phyloP scores from a whole-genome alignment of 2,888 invertebrate genomes.

The Eilema griseolum region DNA sequence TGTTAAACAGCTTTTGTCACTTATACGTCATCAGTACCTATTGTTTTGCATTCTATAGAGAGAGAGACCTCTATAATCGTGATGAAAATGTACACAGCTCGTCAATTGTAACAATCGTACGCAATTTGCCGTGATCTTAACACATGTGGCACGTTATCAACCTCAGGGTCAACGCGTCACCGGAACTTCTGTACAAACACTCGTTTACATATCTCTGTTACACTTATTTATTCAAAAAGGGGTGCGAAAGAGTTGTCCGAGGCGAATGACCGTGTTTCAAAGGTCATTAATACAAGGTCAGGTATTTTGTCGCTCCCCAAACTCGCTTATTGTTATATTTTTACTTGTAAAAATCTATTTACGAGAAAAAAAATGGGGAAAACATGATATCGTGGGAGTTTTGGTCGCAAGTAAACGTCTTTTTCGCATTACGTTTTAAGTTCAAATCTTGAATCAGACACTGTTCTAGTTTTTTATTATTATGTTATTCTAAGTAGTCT shows the following conservation, averaged over 20 bases:
- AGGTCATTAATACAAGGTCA: conserved; percentile 64
- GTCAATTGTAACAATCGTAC: conserved; percentile 65
- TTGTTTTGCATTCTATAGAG: conserved; percentile 46
- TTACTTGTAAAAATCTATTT: conserved; percentile 20
- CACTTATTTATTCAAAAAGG: conserved; percentile 42
- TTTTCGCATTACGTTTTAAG: not conserved
- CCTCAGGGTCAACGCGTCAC: conserved; percentile 61
- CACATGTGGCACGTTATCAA: conserved; percentile 52
- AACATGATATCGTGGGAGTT: not conserved
- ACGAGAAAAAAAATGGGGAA: not conserved
- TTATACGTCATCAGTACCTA: conserved; percentile 27
- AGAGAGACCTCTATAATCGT: conserved; percentile 30
- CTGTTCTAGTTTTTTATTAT: not conserved
- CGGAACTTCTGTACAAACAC: conserved; percentile 52
- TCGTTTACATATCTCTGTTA: conserved; percentile 45
- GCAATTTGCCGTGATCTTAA: conserved; percentile 64
- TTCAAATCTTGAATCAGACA: not conserved
- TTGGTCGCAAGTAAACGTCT: not conserved
- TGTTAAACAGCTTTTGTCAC: not conserved
- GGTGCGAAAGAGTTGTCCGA: conserved; percentile 55
- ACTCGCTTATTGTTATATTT: conserved; percentile 8
- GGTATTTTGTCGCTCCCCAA: conserved; percentile 34
- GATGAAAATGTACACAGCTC: conserved; percentile 49
- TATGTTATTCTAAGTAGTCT: not conserved
- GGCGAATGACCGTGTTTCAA: conserved; percentile 64